phyloP scores from a whole-genome alignment of 2,888 invertebrate species.

The Adineta ricciae region DNA sequence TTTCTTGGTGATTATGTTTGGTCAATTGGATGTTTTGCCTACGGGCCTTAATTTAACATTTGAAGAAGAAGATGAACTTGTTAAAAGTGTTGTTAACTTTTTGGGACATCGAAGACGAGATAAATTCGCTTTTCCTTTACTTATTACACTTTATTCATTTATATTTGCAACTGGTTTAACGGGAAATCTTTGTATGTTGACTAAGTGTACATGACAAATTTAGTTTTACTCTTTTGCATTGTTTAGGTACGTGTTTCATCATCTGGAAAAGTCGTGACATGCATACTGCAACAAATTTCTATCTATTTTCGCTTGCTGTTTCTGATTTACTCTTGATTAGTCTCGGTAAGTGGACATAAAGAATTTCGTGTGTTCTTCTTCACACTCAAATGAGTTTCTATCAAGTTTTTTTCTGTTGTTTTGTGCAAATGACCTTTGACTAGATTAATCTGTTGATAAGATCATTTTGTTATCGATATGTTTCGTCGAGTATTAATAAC shows the following conservation, averaged over 20 bases:
- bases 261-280: slow-evolving; percentile 69
- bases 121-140: slow-evolving; percentile 21
- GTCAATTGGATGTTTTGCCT: neutral
- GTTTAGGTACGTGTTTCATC: slow-evolving; percentile 64
- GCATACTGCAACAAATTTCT: slow-evolving; percentile 83
- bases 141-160: slow-evolving; percentile 19
- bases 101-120: slow-evolving; percentile 12
- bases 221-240: neutral
- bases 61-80: slow-evolving; percentile 6
- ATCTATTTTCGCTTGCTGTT: slow-evolving; percentile 74
- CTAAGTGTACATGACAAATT: neutral
- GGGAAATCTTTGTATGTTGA: neutral
- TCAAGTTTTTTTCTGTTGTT: too few species aligned
- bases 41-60: slow-evolving; percentile 1
- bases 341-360: slow-evolving; percentile 54
- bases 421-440: neutral
- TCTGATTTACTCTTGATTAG: slow-evolving; percentile 69
- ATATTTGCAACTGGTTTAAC: slow-evolving; percentile 22
- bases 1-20: neutral
- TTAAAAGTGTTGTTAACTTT: slow-evolving; percentile 17
- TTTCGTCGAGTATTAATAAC: neutral
- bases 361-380: neutral
- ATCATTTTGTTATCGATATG: neutral
- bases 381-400: too few species aligned
- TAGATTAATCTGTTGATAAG: neutral